Conservation (phyloP, 2,797 vertebrate species). For the Falco naumanni region DNA sequence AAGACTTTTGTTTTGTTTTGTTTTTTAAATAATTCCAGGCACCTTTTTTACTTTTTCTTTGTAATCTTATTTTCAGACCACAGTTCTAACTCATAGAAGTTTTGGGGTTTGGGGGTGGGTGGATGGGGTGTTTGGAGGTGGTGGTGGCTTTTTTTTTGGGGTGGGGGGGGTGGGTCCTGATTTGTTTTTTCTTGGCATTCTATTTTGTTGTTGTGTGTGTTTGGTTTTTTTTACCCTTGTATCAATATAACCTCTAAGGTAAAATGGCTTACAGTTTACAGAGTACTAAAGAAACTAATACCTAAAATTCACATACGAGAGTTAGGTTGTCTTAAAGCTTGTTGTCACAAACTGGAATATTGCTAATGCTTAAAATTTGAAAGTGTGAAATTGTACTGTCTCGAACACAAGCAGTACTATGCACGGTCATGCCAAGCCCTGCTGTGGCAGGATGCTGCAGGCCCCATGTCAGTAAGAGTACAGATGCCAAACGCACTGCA, state of each 20-base stretch:
- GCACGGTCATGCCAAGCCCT: not conserved
- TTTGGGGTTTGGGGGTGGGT: rapidly evolving
- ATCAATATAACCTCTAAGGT: not conserved
- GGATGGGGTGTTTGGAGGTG: not conserved
- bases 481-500: not conserved
- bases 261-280: not conserved
- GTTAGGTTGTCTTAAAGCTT: not conserved
- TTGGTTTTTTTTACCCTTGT: not conserved
- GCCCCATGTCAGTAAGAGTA: not conserved
- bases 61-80: not conserved
- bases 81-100: not conserved
- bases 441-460: not conserved
- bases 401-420: not conserved
- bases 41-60: not conserved
- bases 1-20: not conserved
- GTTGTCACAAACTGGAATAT: not conserved
- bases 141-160: not conserved
- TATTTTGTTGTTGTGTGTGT: not conserved
- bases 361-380: not conserved
- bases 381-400: not conserved
- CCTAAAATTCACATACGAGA: not conserved
- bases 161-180: rapidly evolving
- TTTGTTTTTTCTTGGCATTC: not conserved
- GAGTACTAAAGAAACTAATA: not conserved
- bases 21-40: not conserved